phyloP scores from a whole-genome alignment of 2,113 vertebrate genomes.

The Corydoras maculifer region DNA sequence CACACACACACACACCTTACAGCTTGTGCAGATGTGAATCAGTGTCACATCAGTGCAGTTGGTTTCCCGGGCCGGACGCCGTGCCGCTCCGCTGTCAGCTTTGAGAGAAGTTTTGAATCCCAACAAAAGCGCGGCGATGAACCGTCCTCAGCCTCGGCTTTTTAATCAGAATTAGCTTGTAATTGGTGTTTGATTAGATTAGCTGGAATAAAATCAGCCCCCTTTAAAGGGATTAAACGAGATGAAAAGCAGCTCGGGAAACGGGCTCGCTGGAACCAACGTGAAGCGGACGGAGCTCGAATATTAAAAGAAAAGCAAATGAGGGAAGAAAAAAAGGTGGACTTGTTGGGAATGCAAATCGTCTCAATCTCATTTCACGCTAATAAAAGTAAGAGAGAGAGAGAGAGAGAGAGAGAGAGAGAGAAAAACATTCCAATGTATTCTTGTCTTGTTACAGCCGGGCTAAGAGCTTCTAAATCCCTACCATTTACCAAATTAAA shows the following conservation, averaged over 20 bases:
- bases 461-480: conserved; percentile 94
- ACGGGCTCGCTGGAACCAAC: conserved; percentile 50
- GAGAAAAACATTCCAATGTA: conserved; percentile 89
- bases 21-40: conserved; percentile 35
- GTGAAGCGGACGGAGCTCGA: conserved; percentile 53
- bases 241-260: conserved; percentile 48
- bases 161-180: conserved; percentile 60
- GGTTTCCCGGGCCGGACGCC: not conserved
- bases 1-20: conserved; percentile 68
- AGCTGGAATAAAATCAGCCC: conserved; percentile 55
- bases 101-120: not conserved
- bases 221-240: conserved; percentile 55
- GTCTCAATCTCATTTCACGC: conserved; percentile 80
- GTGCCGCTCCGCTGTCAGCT: not conserved
- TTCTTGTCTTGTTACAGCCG: conserved; percentile 88
- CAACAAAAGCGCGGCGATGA: conserved; percentile 31
- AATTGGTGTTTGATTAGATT: conserved; percentile 64
- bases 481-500: conserved; percentile 99
- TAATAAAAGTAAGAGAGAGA: conserved; percentile 75
- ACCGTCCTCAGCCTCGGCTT: conserved; percentile 48
- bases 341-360: conserved; percentile 82
- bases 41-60: conserved; percentile 62
- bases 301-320: conserved; percentile 24
- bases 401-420: conserved; percentile 66
- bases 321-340: conserved; percentile 38